A percentile compares a stretch with the other conserved stretches of the same genome.
phyloP scores from a whole-genome alignment of 2,888 invertebrate species.

The Agapostemon virescens region DNA sequence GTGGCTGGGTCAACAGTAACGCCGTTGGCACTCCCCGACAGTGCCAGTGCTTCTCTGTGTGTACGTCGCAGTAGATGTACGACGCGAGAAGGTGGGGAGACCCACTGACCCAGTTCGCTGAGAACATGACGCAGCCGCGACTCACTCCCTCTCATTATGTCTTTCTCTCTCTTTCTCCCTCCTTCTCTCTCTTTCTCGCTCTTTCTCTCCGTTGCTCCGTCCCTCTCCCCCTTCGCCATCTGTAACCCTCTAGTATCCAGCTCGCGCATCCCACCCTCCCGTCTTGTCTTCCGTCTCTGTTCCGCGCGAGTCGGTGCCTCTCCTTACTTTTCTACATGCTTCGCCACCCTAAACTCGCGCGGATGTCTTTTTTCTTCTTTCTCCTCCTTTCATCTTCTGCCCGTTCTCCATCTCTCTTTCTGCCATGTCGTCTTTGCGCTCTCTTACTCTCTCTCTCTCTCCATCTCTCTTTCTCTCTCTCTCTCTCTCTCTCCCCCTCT shows the following conservation, averaged over 20 bases:
- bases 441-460: constrained; percentile 8
- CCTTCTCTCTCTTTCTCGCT: constrained; percentile 46
- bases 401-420: constrained; percentile 24
- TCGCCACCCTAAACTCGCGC: constrained; percentile 65
- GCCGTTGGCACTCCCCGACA: constrained; percentile 79
- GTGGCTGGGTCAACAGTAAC: constrained; percentile 78
- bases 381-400: constrained; percentile 42
- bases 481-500: constrained; percentile 13
- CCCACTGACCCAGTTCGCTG: constrained; percentile 92
- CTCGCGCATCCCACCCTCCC: constrained; percentile 52
- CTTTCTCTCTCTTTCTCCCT: constrained; percentile 55
- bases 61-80: constrained; percentile 64
- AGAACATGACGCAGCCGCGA: constrained; percentile 80
- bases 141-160: constrained; percentile 73
- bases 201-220: constrained; percentile 28
- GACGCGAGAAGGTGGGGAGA: constrained; percentile 82
- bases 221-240: constrained; percentile 37
- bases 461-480: constrained; percentile 9
- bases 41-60: constrained; percentile 67
- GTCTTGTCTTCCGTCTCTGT: constrained; percentile 27
- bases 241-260: constrained; percentile 36
- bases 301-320: constrained; percentile 50
- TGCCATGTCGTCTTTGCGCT: constrained; percentile 32
- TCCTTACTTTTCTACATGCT: constrained; percentile 71
- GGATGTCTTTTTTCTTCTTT: constrained; percentile 22